Conservation (phyloP, 2,113 vertebrate species). For the Pseudonaja textilis region DNA sequence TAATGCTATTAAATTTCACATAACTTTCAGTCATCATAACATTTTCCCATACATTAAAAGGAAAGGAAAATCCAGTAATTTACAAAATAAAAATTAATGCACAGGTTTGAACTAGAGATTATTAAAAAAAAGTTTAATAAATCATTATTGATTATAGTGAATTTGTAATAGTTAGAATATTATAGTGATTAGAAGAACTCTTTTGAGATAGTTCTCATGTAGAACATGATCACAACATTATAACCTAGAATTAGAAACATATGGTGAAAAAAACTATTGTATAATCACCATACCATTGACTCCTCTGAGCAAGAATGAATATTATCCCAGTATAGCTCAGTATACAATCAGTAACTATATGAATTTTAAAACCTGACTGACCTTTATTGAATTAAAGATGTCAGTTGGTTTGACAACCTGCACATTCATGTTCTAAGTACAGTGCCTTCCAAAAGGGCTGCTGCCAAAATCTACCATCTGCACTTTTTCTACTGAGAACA, state of each 20-base stretch:
- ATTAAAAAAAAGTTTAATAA: not conserved
- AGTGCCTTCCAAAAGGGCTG: constrained; percentile 49
- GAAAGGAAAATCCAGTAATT: not conserved
- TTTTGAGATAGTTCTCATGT: not conserved
- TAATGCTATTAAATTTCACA: not conserved
- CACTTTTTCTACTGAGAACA: constrained; percentile 27
- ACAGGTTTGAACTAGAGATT: not conserved
- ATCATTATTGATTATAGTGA: not conserved
- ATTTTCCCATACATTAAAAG: not conserved
- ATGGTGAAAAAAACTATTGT: constrained; percentile 38
- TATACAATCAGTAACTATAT: constrained; percentile 48
- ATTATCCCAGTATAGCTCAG: constrained; percentile 9
- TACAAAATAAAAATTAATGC: not conserved
- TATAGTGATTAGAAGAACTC: not conserved
- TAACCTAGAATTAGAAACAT: constrained; percentile 42
- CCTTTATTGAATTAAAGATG: constrained; percentile 37
- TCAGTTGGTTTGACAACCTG: constrained; percentile 56
- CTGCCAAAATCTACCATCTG: constrained; percentile 59
- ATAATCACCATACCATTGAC: constrained; percentile 1
- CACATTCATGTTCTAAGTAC: constrained; percentile 27
- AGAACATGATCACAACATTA: not conserved
- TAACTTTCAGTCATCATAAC: not conserved
- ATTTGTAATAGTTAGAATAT: not conserved
- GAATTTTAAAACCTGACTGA: constrained; percentile 46
- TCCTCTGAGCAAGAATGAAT: constrained; percentile 37